A percentile compares a stretch with the other conserved stretches of the same genome.
These are phyloP conservation scores for Perdita meconis DNA, from an alignment of 2,888 invertebrate species.

Conservation along the genomic window DNA sequence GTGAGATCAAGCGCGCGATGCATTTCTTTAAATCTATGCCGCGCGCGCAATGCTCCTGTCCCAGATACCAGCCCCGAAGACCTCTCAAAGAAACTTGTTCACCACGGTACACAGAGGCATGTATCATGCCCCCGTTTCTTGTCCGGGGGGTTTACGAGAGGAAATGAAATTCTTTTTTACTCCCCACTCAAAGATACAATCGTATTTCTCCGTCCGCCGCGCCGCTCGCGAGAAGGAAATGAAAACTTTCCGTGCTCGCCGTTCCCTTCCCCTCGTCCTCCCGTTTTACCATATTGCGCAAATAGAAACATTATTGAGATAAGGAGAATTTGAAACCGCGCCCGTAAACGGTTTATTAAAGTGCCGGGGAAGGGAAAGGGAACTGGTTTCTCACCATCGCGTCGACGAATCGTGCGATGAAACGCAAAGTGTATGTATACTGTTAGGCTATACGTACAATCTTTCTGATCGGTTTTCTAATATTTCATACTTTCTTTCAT, in stretches of 20 bases:
- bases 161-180: slow-evolving; percentile 70
- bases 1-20: slow-evolving; percentile 6
- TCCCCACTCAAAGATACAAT: slow-evolving; percentile 65
- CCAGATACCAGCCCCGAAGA: slow-evolving; percentile 30
- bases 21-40: slow-evolving; percentile 44
- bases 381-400: too few relatives aligned
- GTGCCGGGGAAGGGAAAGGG: too few relatives aligned
- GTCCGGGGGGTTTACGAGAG: slow-evolving; percentile 57
- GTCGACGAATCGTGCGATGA: too few relatives aligned
- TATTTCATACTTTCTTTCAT: too few relatives aligned
- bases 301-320: slow-evolving; percentile 59
- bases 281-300: slow-evolving; percentile 42
- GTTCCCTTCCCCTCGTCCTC: neutral
- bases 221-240: slow-evolving; percentile 48
- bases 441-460: too few relatives aligned
- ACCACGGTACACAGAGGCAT: slow-evolving; percentile 32
- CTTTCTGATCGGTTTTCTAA: too few relatives aligned
- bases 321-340: slow-evolving; percentile 48
- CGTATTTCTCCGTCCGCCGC: slow-evolving; percentile 48
- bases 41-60: slow-evolving; percentile 42
- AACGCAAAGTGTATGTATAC: too few relatives aligned
- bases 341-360: neutral
- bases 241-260: slow-evolving; percentile 48
- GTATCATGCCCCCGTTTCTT: slow-evolving; percentile 47
- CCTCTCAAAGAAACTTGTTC: slow-evolving; percentile 59